Conservation (phyloP, 2,888 invertebrate genomes). For the Trachelus troglodyta region DNA sequence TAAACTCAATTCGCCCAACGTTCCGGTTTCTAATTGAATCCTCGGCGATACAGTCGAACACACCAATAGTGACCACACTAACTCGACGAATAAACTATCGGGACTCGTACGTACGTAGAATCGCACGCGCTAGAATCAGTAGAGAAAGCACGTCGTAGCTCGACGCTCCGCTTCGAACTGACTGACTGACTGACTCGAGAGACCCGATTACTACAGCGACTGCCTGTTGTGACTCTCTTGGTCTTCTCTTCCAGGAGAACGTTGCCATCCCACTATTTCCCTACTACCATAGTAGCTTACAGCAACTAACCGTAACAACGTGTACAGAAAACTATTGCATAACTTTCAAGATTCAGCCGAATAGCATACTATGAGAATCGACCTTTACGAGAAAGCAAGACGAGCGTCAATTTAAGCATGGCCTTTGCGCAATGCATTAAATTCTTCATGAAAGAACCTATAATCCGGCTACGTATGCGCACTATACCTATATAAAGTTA, state of each 20-base stretch:
- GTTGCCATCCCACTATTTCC: neutral
- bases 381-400: slow-evolving; percentile 36
- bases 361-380: slow-evolving; percentile 27
- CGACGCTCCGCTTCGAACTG: neutral
- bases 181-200: neutral
- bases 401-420: neutral
- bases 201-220: no score
- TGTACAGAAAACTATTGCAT: neutral
- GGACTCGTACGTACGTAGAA: neutral
- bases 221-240: neutral
- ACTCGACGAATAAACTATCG: neutral
- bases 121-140: neutral
- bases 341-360: slow-evolving; percentile 28
- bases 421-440: neutral
- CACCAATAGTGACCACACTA: neutral
- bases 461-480: neutral
- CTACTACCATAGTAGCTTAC: neutral
- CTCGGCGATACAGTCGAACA: neutral
- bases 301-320: no score
- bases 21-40: neutral
- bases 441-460: neutral
- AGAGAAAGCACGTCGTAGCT: neutral
- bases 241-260: neutral
- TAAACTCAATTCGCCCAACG: neutral
- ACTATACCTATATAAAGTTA: neutral